Conservation (phyloP, 2,113 vertebrate genomes). For the Ploceus nigricollis region DNA sequence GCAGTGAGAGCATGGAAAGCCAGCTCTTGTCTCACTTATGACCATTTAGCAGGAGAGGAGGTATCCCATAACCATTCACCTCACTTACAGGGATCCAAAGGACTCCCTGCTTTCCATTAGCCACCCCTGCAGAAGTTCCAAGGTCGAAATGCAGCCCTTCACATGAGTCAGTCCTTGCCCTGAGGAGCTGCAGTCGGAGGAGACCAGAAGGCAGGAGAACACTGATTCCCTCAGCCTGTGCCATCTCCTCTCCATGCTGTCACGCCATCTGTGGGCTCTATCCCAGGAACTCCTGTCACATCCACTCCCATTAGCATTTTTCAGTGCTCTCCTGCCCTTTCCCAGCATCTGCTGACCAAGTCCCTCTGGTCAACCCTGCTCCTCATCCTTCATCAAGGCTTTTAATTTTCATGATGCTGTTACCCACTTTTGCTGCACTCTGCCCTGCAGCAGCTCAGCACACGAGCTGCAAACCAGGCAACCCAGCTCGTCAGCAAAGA, state of each 20-base stretch:
- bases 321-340: background rate
- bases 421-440: background rate
- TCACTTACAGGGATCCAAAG: background rate
- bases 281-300: background rate
- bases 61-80: fast-evolving
- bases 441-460: background rate
- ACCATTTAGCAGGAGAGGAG: background rate
- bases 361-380: background rate
- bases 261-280: background rate
- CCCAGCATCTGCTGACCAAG: background rate
- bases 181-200: background rate
- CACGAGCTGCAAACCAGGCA: background rate
- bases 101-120: background rate
- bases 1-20: background rate
- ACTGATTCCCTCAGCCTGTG: background rate
- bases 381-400: background rate
- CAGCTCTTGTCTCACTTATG: background rate
- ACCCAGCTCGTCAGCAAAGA: background rate
- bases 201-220: background rate
- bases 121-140: background rate
- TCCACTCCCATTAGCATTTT: background rate
- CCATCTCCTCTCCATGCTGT: background rate
- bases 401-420: background rate
- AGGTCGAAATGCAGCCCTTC: background rate
- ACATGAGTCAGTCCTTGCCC: background rate